These are phyloP conservation scores for Scaptomyza tumidula DNA, from an alignment of 2,888 invertebrate species.

Conservation along the genomic window DNA sequence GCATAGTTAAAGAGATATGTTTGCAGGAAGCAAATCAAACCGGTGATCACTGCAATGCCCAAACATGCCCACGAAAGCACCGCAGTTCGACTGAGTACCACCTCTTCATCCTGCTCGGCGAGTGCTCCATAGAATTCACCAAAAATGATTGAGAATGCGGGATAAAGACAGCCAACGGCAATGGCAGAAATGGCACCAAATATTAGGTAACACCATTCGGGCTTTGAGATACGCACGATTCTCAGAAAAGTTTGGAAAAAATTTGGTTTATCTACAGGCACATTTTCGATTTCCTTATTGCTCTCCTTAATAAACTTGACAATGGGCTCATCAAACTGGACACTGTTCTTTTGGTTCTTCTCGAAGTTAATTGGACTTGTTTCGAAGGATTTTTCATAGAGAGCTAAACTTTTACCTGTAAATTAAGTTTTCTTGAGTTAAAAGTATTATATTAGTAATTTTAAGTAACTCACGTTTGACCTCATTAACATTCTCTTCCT, in stretches of 20 bases:
- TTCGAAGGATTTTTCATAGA: conserved; percentile 83
- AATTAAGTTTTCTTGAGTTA: not conserved
- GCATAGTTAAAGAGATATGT: conserved; percentile 91
- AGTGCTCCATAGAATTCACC: conserved; percentile 91
- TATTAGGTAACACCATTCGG: conserved; percentile 89
- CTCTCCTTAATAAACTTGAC: conserved; percentile 55
- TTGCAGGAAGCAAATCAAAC: conserved; percentile 89
- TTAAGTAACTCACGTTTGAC: conserved; percentile 67
- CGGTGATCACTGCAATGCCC: conserved; percentile 88
- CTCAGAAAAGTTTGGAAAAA: conserved; percentile 84
- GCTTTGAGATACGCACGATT: conserved; percentile 88
- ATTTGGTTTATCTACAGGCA: conserved; percentile 77
- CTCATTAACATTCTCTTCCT: conserved; percentile 69
- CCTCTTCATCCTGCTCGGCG: conserved; percentile 86
- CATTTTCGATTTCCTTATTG: conserved; percentile 33
- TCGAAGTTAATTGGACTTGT: conserved; percentile 82
- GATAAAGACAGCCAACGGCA: conserved; percentile 89
- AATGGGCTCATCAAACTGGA: conserved; percentile 74
- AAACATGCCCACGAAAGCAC: conserved; percentile 88
- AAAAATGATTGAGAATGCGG: conserved; percentile 90
- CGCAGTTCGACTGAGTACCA: conserved; percentile 86
- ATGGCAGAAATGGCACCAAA: conserved; percentile 88
- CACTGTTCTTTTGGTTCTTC: conserved; percentile 81
- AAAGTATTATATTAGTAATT: not conserved
- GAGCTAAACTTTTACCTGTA: conserved; percentile 78